Base-by-base conservation (phyloP, 2,797 vertebrate species). In the Numenius phaeopus region DNA sequence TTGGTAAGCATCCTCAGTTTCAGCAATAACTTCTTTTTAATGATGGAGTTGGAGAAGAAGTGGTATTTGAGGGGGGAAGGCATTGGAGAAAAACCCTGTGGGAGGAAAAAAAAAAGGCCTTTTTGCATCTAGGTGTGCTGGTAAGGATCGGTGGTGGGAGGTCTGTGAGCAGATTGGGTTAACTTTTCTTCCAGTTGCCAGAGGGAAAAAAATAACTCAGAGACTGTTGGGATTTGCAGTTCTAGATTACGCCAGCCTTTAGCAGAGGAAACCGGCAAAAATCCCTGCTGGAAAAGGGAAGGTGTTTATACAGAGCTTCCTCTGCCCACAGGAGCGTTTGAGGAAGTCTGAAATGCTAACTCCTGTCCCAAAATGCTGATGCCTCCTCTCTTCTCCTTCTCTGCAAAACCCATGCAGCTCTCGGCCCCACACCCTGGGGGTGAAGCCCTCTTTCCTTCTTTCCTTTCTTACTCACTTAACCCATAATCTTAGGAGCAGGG, bases 201-300 rank as follows among this genome's bases (percentile, higher is more conserved):
- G 42, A 81, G 40, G 44, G 19, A 18, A 17, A 86, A 77, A 89
- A 34, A 49, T 7, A 72, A 3, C 52, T 72, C 37, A 8, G 79
- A 81, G 87, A 12, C 50, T 94, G 58, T 65, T 65, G 89, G 89
- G 87, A 95, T 32, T 62, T 93, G 87, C 82, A 96, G 85, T 83
- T 42, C 65, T 65, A 34, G 14, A 67, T 83, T 66, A n/a, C 4
- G 0, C 19, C 66, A 89, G 65, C 39, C 18, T 62, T 54, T 61
- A 82, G 83, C 58, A 65, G n/a, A 75, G 15, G 39, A 88, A 55
- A 71, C 62, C 73, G 83, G 77, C 76, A 90, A 47, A 88, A 69
- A 20, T 57, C 21, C 42, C 55, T 7, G 1, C 80, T 81, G 40
- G 46, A 89, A 72, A 66, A 19, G 40, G 29, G 40, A 58, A 0